These are phyloP conservation scores for Morphnarchus princeps DNA, from an alignment of 2,113 vertebrate genomes.

Conservation along the genomic window DNA sequence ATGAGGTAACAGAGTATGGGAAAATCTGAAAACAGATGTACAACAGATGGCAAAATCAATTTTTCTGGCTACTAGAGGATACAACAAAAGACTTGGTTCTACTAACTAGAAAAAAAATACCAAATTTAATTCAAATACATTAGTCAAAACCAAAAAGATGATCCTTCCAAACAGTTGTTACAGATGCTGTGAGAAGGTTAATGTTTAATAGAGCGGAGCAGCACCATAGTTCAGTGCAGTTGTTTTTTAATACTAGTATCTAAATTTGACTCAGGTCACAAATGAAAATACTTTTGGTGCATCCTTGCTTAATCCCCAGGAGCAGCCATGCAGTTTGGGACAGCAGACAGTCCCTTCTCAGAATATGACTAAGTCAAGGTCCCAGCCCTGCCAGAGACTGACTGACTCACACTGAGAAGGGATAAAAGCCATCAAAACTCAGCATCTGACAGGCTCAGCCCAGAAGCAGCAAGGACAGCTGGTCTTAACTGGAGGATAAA, in stretches of 20 bases:
- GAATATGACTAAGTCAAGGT: neutral
- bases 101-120: neutral
- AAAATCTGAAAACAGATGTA: slow-evolving; percentile 23
- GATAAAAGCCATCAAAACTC: neutral
- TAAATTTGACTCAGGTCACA: neutral
- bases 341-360: neutral
- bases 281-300: neutral
- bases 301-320: neutral
- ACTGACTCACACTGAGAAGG: neutral
- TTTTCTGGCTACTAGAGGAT: slow-evolving; percentile 35
- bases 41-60: slow-evolving; percentile 25
- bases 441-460: neutral
- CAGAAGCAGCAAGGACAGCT: neutral
- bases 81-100: neutral
- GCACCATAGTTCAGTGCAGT: neutral
- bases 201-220: neutral
- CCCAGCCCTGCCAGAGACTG: neutral
- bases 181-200: neutral
- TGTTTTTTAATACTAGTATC: neutral
- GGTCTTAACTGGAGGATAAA: neutral
- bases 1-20: slow-evolving; percentile 15
- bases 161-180: neutral
- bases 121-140: neutral
- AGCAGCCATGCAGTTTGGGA: neutral
- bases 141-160: neutral